Evolutionary conservation across 2,113 vertebrate genomes (phyloP).

Genomic region (Narcine bancroftii): DNA sequence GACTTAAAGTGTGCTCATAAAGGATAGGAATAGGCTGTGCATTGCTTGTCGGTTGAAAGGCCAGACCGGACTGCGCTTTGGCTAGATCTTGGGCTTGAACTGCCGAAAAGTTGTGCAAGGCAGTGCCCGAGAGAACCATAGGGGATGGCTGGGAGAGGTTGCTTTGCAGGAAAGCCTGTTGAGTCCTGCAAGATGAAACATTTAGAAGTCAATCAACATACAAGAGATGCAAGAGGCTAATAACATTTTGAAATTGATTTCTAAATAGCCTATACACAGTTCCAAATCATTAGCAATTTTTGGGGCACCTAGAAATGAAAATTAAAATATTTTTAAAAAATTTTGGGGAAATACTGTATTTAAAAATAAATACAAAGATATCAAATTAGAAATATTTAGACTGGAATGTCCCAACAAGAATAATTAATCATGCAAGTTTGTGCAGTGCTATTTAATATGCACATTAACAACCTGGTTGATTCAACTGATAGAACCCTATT

Average conservation of each 20-base stretch:
- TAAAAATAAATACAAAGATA: neutral
- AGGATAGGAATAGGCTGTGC: conserved; percentile 93
- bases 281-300: neutral
- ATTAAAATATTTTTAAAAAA: neutral
- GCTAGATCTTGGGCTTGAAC: conserved; percentile 87
- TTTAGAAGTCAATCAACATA: neutral
- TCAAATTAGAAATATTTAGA: neutral
- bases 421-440: neutral
- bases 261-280: neutral
- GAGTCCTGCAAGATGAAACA: conserved; percentile 64
- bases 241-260: neutral
- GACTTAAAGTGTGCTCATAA: conserved; percentile 87
- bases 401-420: neutral
- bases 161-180: conserved; percentile 95
- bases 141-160: conserved; percentile 85
- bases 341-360: neutral
- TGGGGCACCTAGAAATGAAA: neutral
- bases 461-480: neutral
- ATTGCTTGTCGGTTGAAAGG: conserved; percentile 89
- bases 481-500: neutral
- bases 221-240: neutral
- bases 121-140: conserved; percentile 85
- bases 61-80: conserved; percentile 85
- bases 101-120: conserved; percentile 84
- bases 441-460: neutral